phyloP scores from a whole-genome alignment of 2,113 vertebrate species.

The Limnothrissa miodon region DNA sequence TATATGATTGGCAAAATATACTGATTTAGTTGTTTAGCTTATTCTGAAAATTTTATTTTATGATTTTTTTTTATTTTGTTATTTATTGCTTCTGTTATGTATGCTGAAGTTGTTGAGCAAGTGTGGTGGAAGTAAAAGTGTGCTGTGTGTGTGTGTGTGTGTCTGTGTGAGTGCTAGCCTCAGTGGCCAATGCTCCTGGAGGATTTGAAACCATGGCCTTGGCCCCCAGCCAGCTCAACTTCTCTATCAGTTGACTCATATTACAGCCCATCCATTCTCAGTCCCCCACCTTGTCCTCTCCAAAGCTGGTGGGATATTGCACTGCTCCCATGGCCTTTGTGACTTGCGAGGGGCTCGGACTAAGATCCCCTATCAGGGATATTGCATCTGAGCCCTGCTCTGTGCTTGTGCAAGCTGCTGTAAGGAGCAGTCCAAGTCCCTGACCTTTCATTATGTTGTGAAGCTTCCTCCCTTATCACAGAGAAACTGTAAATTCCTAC shows the following conservation, averaged over 20 bases:
- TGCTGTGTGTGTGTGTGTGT: conserved; percentile 47
- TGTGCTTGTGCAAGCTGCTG: conserved; percentile 12
- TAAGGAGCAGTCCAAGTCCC: conserved; percentile 3
- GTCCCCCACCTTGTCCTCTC: conserved; percentile 1
- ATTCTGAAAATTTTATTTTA: no score
- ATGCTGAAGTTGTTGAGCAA: background rate
- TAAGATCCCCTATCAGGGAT: conserved; percentile 4
- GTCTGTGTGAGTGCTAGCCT: background rate
- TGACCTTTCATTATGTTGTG: conserved; percentile 43
- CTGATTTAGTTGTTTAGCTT: no score
- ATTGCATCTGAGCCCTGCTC: background rate
- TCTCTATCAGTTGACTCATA: conserved; percentile 15
- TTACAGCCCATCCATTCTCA: background rate
- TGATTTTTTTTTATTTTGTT: background rate
- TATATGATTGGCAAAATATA: no score
- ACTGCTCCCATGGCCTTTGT: background rate
- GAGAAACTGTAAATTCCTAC: conserved; percentile 40
- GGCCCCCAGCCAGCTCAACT: background rate
- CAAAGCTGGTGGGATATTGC: conserved; percentile 15
- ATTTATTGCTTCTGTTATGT: background rate
- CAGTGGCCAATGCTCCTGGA: background rate
- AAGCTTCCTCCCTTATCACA: conserved; percentile 39
- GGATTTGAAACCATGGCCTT: background rate
- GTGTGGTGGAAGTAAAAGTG: conserved; percentile 41
- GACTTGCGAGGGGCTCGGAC: background rate